phyloP scores from a whole-genome alignment of 1,140 invertebrate species.

The Megalopta genalis region DNA sequence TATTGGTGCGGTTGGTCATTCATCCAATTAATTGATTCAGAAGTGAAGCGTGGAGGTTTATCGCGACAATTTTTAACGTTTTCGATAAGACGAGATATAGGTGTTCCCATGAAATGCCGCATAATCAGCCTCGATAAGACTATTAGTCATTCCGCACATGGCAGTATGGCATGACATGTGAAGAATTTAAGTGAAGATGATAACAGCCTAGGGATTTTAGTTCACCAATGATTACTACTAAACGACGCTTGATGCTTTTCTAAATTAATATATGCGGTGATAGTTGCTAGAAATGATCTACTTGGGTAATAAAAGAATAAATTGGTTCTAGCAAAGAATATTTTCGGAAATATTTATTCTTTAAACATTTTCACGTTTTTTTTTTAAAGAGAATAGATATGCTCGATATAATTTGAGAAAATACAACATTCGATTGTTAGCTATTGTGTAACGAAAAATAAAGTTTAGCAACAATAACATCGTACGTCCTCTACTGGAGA shows the following conservation, averaged over 20 bases:
- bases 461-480: too few species aligned
- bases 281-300: too few species aligned
- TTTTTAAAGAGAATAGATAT: too few species aligned
- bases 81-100: conserved; percentile 24
- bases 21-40: not conserved
- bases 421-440: too few species aligned
- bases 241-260: not conserved
- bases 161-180: not conserved
- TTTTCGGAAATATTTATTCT: too few species aligned
- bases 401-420: too few species aligned
- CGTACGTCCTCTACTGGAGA: too few species aligned
- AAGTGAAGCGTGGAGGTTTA: not conserved
- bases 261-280: too few species aligned
- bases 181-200: not conserved
- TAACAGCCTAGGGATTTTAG: conserved; percentile 17
- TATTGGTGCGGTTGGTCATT: not conserved
- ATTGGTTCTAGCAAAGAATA: too few species aligned
- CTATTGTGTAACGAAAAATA: too few species aligned
- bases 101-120: conserved; percentile 1
- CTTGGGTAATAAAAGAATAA: too few species aligned
- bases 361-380: too few species aligned
- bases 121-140: conserved; percentile 18
- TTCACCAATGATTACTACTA: not conserved
- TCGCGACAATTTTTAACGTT: conserved; percentile 3
- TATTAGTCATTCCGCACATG: conserved; percentile 9